These are phyloP conservation scores for Apamea epomidion DNA, from an alignment of 2,888 invertebrate species.

Conservation along the genomic window DNA sequence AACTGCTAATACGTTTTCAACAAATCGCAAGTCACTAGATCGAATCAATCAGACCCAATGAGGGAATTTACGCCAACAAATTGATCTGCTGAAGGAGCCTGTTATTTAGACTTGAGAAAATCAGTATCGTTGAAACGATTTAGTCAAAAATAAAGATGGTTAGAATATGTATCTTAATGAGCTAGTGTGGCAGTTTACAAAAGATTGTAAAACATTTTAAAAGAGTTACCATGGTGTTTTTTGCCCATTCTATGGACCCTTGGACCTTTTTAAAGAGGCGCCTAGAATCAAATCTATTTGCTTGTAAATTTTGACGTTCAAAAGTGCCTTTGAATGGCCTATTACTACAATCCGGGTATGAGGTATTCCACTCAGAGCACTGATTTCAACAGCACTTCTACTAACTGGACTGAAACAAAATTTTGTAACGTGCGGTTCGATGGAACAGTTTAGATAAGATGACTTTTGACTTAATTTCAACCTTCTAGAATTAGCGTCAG, in stretches of 20 bases:
- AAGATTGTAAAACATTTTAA: neutral
- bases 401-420: no score
- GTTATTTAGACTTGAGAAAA: slow-evolving; percentile 7
- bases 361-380: no score
- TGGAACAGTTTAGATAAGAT: neutral
- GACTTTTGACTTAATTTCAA: neutral
- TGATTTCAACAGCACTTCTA: no score
- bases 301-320: neutral
- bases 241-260: neutral
- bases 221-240: neutral
- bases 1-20: slow-evolving; percentile 62
- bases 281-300: neutral
- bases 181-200: neutral
- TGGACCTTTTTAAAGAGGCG: neutral
- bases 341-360: neutral
- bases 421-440: no score
- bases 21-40: slow-evolving; percentile 64
- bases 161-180: neutral
- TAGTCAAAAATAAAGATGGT: neutral
- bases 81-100: slow-evolving; percentile 37
- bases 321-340: neutral
- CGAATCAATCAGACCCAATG: slow-evolving; percentile 63
- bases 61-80: slow-evolving; percentile 60
- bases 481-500: neutral
- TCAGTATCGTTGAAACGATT: neutral